Evolutionary conservation across 2,113 vertebrate genomes (phyloP).

Genomic region (Dasyprocta punctata): DNA sequence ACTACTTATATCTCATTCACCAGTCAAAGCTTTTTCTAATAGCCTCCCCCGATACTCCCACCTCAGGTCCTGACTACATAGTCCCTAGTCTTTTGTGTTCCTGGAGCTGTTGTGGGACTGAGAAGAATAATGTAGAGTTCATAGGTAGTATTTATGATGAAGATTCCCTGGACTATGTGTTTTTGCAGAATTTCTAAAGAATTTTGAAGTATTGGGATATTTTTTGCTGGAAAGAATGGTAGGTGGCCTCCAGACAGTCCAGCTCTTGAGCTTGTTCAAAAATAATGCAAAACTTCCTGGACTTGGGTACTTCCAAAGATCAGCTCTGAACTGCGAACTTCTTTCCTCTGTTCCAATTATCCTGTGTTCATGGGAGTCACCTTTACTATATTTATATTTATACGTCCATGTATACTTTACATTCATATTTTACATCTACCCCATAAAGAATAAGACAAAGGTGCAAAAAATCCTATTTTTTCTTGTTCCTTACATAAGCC

Average conservation of each 20-base stretch:
- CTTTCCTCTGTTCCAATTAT: not conserved
- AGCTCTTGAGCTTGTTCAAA: not conserved
- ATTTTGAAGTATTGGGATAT: not conserved
- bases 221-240: not conserved
- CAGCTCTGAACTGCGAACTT: not conserved
- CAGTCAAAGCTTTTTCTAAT: not conserved
- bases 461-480: not conserved
- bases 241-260: not conserved
- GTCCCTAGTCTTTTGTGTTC: rapidly evolving
- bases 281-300: not conserved
- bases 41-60: rapidly evolving
- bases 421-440: not conserved
- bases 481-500: not conserved
- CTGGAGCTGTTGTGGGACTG: not conserved
- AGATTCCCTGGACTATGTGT: not conserved
- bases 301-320: not conserved
- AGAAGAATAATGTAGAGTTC: not conserved
- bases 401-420: not conserved
- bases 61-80: not conserved
- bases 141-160: not conserved
- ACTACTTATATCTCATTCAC: not conserved
- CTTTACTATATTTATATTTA: rapidly evolving
- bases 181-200: not conserved
- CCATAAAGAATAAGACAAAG: not conserved
- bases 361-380: not conserved